These are phyloP conservation scores for Zoanthus gigantus DNA, from an alignment of 92 coral and sea anemone species.

Conservation along the genomic window DNA sequence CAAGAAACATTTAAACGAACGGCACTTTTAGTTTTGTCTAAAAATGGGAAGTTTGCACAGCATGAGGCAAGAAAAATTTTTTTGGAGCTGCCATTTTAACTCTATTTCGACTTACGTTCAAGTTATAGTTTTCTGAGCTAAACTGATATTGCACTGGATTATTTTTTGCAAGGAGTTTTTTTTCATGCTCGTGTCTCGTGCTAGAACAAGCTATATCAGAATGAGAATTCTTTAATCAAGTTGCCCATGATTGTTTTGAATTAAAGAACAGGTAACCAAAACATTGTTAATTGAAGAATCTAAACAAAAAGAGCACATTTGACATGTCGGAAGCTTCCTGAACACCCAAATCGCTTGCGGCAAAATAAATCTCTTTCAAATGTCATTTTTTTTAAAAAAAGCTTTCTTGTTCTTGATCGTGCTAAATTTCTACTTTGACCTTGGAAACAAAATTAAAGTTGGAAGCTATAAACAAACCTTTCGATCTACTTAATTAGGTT, in stretches of 20 bases:
- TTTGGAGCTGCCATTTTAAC: background rate
- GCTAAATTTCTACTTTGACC: constrained; percentile 5
- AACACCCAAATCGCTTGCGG: constrained; percentile 43
- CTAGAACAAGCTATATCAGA: constrained; percentile 50
- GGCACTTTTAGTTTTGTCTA: constrained; percentile 36
- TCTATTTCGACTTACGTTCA: background rate
- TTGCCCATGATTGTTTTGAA: constrained; percentile 72
- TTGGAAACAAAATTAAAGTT: constrained; percentile 9
- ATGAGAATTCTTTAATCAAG: constrained; percentile 73
- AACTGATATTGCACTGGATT: background rate
- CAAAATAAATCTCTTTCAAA: constrained; percentile 24
- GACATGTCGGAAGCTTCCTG: constrained; percentile 65
- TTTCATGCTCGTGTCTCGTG: background rate
- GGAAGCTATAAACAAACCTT: constrained; percentile 20
- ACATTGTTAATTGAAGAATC: constrained; percentile 69
- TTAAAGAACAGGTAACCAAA: constrained; percentile 75
- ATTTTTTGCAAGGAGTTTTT: background rate
- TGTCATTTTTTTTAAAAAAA: background rate
- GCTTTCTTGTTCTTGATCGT: constrained; percentile 12
- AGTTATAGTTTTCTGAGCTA: background rate
- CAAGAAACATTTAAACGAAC: constrained; percentile 53
- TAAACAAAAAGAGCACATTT: constrained; percentile 66
- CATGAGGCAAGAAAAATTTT: constrained; percentile 28
- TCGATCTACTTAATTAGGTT: constrained; percentile 41
- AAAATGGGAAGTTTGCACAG: constrained; percentile 45